Evolutionary conservation across 2,113 vertebrate genomes (phyloP).

Genomic region (Apeltes quadracus): DNA sequence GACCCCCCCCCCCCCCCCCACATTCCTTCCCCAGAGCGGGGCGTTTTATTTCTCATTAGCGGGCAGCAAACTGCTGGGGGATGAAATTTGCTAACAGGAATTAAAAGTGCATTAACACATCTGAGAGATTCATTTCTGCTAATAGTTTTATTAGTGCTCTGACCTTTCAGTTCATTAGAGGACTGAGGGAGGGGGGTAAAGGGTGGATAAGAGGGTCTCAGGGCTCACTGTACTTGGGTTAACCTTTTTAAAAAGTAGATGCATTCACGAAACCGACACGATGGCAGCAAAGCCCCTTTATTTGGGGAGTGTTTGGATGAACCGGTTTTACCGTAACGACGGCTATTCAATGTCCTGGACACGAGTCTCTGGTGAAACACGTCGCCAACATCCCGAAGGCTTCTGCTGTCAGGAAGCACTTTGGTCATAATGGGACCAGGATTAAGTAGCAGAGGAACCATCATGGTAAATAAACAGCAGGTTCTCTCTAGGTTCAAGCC

Average conservation of each 20-base stretch:
- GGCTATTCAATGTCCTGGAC: not conserved
- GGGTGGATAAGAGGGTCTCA: slow-evolving; percentile 49
- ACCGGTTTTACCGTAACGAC: too few relatives aligned
- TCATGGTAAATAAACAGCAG: too few relatives aligned
- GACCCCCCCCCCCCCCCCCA: slow-evolving; percentile 74
- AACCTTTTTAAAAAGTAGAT: slow-evolving; percentile 54
- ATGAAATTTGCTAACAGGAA: slow-evolving; percentile 89
- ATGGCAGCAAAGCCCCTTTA: slow-evolving; percentile 19
- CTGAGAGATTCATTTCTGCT: slow-evolving; percentile 86
- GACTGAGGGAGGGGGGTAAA: slow-evolving; percentile 63
- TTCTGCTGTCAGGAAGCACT: not conserved
- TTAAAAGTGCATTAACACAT: slow-evolving; percentile 89
- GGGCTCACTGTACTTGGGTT: slow-evolving; percentile 50
- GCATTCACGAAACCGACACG: slow-evolving; percentile 31
- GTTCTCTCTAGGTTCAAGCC: too few relatives aligned
- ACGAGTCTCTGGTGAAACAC: too few relatives aligned
- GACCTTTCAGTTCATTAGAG: slow-evolving; percentile 88
- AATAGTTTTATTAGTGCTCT: slow-evolving; percentile 88
- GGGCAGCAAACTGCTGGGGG: slow-evolving; percentile 85
- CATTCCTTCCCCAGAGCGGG: slow-evolving; percentile 74
- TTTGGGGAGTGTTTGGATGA: not conserved
- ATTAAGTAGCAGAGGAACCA: not conserved
- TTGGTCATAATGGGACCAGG: not conserved
- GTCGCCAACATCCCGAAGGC: not conserved
- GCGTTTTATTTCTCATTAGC: slow-evolving; percentile 88